A percentile compares a stretch with the other conserved stretches of the same genome.
Conservation (phyloP, 2,888 invertebrate species). For the Agonopterix alstromeriana region DNA sequence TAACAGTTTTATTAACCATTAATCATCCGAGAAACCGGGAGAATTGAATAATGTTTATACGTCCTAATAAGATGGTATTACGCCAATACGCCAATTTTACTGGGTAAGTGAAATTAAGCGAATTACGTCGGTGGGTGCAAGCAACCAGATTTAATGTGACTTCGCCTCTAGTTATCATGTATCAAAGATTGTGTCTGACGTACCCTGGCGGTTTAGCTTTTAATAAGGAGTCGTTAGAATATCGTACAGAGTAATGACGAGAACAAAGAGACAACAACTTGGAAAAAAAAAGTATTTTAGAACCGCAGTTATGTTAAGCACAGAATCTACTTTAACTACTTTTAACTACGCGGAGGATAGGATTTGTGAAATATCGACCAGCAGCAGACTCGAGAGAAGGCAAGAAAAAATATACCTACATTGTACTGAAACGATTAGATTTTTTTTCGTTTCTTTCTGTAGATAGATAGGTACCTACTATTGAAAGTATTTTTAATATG, state of each 20-base stretch:
- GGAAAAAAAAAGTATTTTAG: too few relatives aligned
- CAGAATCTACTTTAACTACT: too few relatives aligned
- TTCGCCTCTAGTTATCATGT: constrained; percentile 69
- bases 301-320: too few relatives aligned
- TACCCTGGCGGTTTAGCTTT: constrained; percentile 50
- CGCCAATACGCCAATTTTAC: constrained; percentile 45
- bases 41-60: constrained; percentile 48
- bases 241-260: constrained; percentile 33
- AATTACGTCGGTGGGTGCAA: constrained; percentile 46
- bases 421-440: too few relatives aligned
- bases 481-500: too few relatives aligned
- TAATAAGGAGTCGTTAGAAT: constrained; percentile 59
- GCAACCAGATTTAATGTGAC: constrained; percentile 53
- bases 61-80: constrained; percentile 47
- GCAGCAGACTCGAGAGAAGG: too few relatives aligned
- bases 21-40: constrained; percentile 17
- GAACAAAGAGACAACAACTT: too few relatives aligned
- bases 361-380: too few relatives aligned
- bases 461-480: too few relatives aligned
- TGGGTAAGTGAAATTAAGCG: constrained; percentile 62
- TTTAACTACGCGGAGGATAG: too few relatives aligned
- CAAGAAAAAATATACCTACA: too few relatives aligned
- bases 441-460: too few relatives aligned
- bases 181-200: constrained; percentile 53
- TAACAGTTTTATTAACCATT: constrained; percentile 15